phyloP scores from a whole-genome alignment of 2,113 vertebrate species.

The Erinaceus europaeus region DNA sequence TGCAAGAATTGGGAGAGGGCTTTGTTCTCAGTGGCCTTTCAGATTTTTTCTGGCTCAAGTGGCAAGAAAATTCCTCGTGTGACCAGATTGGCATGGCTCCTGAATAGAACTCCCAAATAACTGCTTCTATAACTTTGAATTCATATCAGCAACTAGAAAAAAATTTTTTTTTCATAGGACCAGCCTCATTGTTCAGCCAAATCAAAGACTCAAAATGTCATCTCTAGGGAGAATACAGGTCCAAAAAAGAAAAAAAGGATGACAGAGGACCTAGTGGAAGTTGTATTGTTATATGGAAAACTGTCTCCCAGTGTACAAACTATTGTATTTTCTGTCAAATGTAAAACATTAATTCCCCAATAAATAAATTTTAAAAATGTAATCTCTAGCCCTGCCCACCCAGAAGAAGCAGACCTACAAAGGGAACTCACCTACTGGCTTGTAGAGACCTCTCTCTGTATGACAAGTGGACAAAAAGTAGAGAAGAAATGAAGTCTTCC shows the following conservation, averaged over 20 bases:
- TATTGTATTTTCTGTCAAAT: too few species aligned
- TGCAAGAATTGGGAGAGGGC: constrained; percentile 13
- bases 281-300: too few species aligned
- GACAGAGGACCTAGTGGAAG: too few species aligned
- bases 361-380: not conserved
- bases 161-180: not conserved
- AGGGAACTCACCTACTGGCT: not conserved
- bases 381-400: not conserved
- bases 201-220: too few species aligned
- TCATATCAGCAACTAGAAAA: not conserved
- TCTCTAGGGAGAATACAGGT: too few species aligned
- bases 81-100: not conserved
- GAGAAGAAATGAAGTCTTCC: not conserved
- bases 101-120: not conserved
- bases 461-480: not conserved
- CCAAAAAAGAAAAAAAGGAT: too few species aligned
- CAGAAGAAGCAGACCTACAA: constrained; percentile 44
- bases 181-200: not conserved
- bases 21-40: constrained; percentile 50
- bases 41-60: constrained; percentile 20
- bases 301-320: too few species aligned
- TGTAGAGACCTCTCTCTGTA: not conserved
- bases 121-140: not conserved
- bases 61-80: constrained; percentile 28
- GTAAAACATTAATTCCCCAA: not conserved